A percentile compares a stretch with the other conserved stretches of the same genome.
Conservation (phyloP, 2,888 invertebrate species). For the Drosophila histrio region DNA sequence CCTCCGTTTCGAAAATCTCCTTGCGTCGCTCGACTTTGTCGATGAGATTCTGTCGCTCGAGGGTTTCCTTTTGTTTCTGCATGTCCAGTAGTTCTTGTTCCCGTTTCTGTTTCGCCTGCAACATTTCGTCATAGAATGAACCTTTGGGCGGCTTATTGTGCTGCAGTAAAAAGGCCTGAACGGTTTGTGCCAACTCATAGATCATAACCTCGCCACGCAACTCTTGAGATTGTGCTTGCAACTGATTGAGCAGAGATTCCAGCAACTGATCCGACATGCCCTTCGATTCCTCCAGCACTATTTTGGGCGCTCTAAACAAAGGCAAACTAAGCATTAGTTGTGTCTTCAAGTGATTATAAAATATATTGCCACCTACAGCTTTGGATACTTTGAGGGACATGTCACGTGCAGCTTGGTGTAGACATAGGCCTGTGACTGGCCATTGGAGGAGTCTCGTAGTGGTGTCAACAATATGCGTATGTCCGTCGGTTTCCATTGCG, state of each 20-base stretch:
- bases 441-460: constrained; percentile 88
- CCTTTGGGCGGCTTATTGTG: constrained; percentile 92
- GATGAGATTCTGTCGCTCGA: constrained; percentile 89
- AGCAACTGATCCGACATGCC: constrained; percentile 91
- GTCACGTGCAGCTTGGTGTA: constrained; percentile 90
- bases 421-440: constrained; percentile 87
- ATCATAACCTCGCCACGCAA: constrained; percentile 94
- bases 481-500: constrained; percentile 89
- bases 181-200: constrained; percentile 91
- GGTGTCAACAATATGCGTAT: constrained; percentile 90
- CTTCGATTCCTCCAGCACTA: constrained; percentile 89
- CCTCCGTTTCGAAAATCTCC: constrained; percentile 90
- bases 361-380: constrained; percentile 87
- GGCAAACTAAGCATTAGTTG: background rate
- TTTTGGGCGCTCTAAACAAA: constrained; percentile 88
- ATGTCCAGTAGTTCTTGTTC: constrained; percentile 87
- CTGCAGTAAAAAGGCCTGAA: constrained; percentile 91
- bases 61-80: constrained; percentile 88
- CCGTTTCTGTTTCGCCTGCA: constrained; percentile 88
- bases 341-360: no score
- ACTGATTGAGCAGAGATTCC: constrained; percentile 86
- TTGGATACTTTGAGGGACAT: constrained; percentile 92
- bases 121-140: constrained; percentile 97
- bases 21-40: constrained; percentile 92
- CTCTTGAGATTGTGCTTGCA: constrained; percentile 86